Conservation (phyloP, 2,888 invertebrate genomes). For the Enchytraeus crypticus region DNA sequence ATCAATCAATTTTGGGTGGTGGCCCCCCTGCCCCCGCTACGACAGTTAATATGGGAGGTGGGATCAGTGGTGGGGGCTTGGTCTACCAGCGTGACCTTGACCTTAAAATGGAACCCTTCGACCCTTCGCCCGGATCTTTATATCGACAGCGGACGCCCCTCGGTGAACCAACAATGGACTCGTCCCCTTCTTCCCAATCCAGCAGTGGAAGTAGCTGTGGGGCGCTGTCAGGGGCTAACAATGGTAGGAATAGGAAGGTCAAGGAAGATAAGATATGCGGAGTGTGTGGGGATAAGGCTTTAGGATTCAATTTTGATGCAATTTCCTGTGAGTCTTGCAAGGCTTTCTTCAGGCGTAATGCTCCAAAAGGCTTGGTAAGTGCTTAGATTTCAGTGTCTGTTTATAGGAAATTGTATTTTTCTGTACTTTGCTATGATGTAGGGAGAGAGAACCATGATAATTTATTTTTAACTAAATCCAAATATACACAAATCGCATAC, state of each 20-base stretch:
- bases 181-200: constrained; percentile 13
- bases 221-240: neutral
- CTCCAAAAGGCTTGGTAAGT: constrained; percentile 49
- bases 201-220: constrained; percentile 32
- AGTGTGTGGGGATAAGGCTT: constrained; percentile 47
- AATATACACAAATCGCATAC: too few relatives aligned
- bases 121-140: constrained; percentile 4
- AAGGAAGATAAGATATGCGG: constrained; percentile 50
- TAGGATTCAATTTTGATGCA: constrained; percentile 49
- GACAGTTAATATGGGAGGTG: neutral
- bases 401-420: too few relatives aligned
- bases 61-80: neutral
- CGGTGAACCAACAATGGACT: constrained; percentile 2
- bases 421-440: too few relatives aligned
- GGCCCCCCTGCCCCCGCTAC: neutral
- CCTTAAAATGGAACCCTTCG: constrained; percentile 5
- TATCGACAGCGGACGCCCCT: neutral
- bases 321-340: constrained; percentile 50
- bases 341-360: constrained; percentile 49
- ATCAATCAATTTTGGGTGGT: too few relatives aligned
- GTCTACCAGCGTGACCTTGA: neutral
- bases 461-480: too few relatives aligned
- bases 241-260: constrained; percentile 33
- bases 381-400: neutral
- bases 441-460: too few relatives aligned